Evolutionary conservation across 2,797 vertebrate species (phyloP).

Genomic region (Uromys caudimaculatus): DNA sequence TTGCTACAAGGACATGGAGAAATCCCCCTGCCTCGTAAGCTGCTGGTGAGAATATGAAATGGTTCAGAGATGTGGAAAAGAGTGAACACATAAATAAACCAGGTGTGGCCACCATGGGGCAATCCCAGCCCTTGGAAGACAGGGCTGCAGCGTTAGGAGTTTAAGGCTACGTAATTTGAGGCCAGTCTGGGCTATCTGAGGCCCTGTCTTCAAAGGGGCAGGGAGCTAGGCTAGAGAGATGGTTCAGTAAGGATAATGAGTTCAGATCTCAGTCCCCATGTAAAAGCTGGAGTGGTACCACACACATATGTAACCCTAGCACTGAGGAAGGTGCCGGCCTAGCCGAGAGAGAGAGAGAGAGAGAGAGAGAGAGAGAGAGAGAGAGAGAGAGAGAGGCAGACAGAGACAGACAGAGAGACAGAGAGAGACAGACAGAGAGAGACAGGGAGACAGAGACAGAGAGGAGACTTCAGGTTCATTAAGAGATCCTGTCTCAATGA

Average conservation of each 20-base stretch:
- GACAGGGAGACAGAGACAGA: not conserved
- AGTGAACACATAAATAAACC: not conserved
- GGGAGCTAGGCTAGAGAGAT: not conserved
- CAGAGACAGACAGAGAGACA: not conserved
- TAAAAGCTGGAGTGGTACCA: not conserved
- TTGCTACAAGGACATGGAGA: not conserved
- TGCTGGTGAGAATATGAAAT: not conserved
- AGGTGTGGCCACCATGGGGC: too few relatives aligned
- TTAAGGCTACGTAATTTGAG: not conserved
- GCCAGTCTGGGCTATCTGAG: not conserved
- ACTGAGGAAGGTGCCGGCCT: not conserved
- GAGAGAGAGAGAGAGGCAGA: not conserved
- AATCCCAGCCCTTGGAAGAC: not conserved
- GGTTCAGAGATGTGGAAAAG: not conserved
- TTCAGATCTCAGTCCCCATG: not conserved
- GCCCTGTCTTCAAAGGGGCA: not conserved
- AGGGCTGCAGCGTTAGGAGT: not conserved
- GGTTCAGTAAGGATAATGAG: not conserved
- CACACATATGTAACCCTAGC: not conserved
- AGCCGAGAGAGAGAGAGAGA: not conserved
- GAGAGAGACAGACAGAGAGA: not conserved
- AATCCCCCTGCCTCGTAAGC: accelerated
- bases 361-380: not conserved
- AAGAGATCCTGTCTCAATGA: not conserved
- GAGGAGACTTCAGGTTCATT: not conserved